These are phyloP conservation scores for Petrolisthes manimaculis DNA, from an alignment of 2,888 invertebrate species.

Conservation along the genomic window DNA sequence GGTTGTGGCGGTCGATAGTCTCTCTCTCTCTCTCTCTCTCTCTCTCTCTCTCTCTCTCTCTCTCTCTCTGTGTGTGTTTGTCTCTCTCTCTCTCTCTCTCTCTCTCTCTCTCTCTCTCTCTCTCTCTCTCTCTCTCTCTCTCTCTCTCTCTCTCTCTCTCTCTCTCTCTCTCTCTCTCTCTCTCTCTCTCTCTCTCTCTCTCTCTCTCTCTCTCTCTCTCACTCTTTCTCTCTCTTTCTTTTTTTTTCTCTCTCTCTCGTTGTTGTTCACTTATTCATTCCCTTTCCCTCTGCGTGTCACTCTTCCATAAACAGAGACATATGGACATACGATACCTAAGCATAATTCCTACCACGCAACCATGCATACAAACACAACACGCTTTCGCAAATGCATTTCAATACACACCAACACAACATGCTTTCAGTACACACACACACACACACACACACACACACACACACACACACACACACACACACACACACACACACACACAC, in stretches of 20 bases:
- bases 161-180: not conserved
- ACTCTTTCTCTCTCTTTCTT: not conserved
- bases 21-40: conserved; percentile 15
- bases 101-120: not conserved
- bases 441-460: not conserved
- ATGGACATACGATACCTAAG: not conserved
- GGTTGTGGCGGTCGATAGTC: not conserved
- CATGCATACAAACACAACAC: not conserved
- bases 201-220: not conserved
- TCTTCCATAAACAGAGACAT: not conserved
- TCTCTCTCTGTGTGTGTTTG: not conserved
- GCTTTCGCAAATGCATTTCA: not conserved
- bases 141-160: not conserved
- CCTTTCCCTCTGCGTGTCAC: not conserved
- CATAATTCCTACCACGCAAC: not conserved
- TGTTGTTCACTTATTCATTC: not conserved
- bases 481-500: not conserved
- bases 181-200: not conserved
- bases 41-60: conserved; percentile 18
- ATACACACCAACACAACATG: not conserved
- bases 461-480: not conserved
- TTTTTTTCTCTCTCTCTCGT: not conserved
- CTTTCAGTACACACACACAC: not conserved
- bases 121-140: not conserved
- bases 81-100: not conserved